Conservation (phyloP, 2,113 vertebrate genomes). For the Ascaphus truei region DNA sequence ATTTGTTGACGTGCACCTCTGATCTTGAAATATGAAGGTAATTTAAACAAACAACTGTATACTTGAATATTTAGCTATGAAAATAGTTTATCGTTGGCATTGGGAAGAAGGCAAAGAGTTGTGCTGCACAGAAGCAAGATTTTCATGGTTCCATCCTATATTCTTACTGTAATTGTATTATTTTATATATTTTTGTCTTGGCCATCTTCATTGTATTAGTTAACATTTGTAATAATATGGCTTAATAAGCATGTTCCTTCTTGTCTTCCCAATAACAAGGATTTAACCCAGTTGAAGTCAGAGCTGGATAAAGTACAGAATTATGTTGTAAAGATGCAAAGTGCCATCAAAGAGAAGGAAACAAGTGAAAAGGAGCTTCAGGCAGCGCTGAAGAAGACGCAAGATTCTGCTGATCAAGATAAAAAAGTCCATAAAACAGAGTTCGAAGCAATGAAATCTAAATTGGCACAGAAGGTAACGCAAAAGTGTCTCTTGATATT, state of each 20-base stretch:
- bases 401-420: conserved; percentile 72
- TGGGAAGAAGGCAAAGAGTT: no score
- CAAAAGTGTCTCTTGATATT: conserved; percentile 13
- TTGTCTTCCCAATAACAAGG: no score
- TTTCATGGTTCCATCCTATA: no score
- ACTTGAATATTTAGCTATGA: no score
- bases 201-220: no score
- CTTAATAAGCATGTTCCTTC: conserved; percentile 40
- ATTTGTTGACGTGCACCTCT: not conserved
- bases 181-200: no score
- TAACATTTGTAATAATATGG: no score
- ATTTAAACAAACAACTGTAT: conserved; percentile 28
- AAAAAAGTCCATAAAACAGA: conserved; percentile 70
- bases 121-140: no score
- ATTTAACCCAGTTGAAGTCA: conserved; percentile 69
- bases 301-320: conserved; percentile 65
- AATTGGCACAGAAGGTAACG: conserved; percentile 63
- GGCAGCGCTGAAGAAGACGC: conserved; percentile 68
- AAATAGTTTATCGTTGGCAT: no score
- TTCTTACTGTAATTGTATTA: no score
- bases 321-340: conserved; percentile 67
- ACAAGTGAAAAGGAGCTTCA: conserved; percentile 70
- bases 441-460: conserved; percentile 67
- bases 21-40: not conserved
- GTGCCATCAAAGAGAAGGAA: conserved; percentile 75